Base-by-base conservation (phyloP, 1,140 invertebrate genomes). In the Holcopasites calliopsidis region DNA sequence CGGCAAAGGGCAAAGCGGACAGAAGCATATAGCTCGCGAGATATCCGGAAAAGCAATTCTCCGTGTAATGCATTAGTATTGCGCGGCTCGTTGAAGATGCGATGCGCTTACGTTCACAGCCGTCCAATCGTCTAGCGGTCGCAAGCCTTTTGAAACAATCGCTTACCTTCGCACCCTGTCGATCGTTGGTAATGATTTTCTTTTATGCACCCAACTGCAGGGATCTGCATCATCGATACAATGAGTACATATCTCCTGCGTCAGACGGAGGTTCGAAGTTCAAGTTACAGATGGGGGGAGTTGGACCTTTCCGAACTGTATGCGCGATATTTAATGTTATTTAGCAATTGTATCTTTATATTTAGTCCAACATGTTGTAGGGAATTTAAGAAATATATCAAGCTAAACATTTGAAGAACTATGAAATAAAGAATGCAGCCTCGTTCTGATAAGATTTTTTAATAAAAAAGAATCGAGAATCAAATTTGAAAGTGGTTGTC, bases 11-110 rank as follows among this genome's bases (percentile, higher is more conserved):
- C 13, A 75, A 65, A 75, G 76, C 70, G 28, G 57, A 31, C 33
- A 65, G 38, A 54, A 44, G 18, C 62, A 78, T 18, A 10, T 44
- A 77, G 52, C 57, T 70, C 83, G 76, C 28, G 54, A 78, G 76
- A 86, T 87, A 86, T 86, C 78, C 80, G 74, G 77, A 80, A 79
- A 88, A 80, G 75, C 85, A 85, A 87, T 88, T 87, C 75, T 60
- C 78, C 77, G 78, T 84, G 70, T 84, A 87, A 80, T 62, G 66
- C 77, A 76, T 84, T 75, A 82, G 66, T 76, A 52, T 68, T 77
- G 65, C 40, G 26, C 13, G 66, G 70, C 28, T 40, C 58, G 49
- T 55, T 57, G 49, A 62, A 64, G 65, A 65, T 73, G 71, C 49
- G 61, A 70, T 70, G 57, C 28, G 26, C 44, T 58, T 68, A 64